Base-by-base conservation (phyloP, 2,113 vertebrate genomes). In the Leucopsar rothschildi region DNA sequence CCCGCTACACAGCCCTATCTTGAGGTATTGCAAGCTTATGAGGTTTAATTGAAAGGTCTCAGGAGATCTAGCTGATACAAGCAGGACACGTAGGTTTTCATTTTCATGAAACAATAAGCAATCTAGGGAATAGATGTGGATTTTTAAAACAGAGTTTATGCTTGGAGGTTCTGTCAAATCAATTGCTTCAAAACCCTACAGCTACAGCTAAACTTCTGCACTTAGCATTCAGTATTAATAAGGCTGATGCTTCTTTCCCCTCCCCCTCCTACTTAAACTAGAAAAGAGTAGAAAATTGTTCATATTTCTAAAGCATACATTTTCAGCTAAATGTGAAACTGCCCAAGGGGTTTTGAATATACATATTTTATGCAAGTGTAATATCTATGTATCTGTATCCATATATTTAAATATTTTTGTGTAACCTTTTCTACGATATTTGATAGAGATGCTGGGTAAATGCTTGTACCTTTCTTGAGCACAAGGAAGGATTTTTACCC, bases 171-270 rank as follows among this genome's bases (percentile, higher is more conserved):
- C 98, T 97, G 96, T 98, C 97, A 98, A 97, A 97, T 91, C 96
- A 97, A 97, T 97, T 98, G 97, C 97, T 98, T 97, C 97, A 98
- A 97, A 97, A 81, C 92, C 96, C 96, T 97, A 91, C 95, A 98
- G 97, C 96, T 98, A 95, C 93, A 97, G 96, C 95, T 97, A 96
- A 96, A 97, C 95, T 97, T 97, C 95, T 96, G 94, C 97, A 98
- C 96, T 98, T 98, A 96, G 94, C 97, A 96, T 97, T 98, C 96
- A 96, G 92, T 98, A 97, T 97, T 97, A 97, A 97, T 98, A 98
- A 97, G 95, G 90, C 89, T 95, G 97, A 98, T 97, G 96, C 91
- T 98, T 97, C 96, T 97, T 97, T 97, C 89, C 96, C 95, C 63
- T 59, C 96, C 93, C 95, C 86, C 80, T 86, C 82, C 86, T 85